Evolutionary conservation across 1,140 invertebrate genomes (phyloP).

Genomic region (Trichoplusia ni): DNA sequence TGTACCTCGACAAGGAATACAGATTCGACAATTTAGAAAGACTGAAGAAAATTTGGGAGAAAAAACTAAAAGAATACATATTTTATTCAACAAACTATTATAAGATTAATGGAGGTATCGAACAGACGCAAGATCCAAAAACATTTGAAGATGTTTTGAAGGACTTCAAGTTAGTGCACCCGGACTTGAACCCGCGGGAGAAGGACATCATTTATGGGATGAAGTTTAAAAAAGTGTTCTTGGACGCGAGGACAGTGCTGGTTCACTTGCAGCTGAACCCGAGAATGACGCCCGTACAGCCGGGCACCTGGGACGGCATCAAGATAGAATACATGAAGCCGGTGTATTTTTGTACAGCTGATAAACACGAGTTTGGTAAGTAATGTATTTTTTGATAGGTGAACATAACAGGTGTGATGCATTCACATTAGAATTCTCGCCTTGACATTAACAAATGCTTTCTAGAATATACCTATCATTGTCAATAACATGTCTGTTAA

Average conservation of each 20-base stretch:
- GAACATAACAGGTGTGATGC: too few relatives aligned
- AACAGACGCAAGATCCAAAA: conserved; percentile 23
- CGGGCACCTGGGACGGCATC: conserved; percentile 56
- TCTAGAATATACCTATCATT: too few relatives aligned
- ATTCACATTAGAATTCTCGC: too few relatives aligned
- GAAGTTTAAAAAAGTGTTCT: conserved; percentile 59
- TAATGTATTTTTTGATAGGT: not conserved
- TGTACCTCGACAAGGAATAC: conserved; percentile 42
- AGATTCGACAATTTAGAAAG: conserved; percentile 49
- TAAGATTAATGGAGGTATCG: conserved; percentile 40
- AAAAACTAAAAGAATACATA: conserved; percentile 60
- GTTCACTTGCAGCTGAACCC: conserved; percentile 56
- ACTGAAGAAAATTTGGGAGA: conserved; percentile 43
- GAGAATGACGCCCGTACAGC: conserved; percentile 50
- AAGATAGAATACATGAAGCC: conserved; percentile 65
- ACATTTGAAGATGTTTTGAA: conserved; percentile 45
- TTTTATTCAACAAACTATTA: conserved; percentile 56
- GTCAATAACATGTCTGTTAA: too few relatives aligned
- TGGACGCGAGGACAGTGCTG: conserved; percentile 52
- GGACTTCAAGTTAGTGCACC: conserved; percentile 41
- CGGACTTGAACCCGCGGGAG: conserved; percentile 45
- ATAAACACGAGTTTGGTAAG: not conserved
- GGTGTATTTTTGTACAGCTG: conserved; percentile 54
- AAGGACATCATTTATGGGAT: conserved; percentile 43
- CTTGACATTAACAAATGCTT: too few relatives aligned